Percentiles rank a stretch among this genome's conserved stretches.
Conservation (phyloP, 2,797 vertebrate species). For the Neoniphon sammara region DNA sequence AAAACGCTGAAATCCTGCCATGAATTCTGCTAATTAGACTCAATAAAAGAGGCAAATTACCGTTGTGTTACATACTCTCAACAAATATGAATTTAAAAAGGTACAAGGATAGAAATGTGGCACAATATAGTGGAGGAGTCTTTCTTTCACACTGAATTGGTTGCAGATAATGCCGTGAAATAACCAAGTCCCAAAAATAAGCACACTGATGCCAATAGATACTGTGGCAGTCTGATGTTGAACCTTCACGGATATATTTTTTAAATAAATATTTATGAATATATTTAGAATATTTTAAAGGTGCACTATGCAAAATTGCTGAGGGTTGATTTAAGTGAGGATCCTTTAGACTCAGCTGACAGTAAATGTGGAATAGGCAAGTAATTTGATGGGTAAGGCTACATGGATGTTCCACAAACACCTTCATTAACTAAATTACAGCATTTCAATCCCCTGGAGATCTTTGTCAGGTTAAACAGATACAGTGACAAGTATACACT, state of each 20-base stretch:
- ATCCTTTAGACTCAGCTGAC: no score
- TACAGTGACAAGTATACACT: no score
- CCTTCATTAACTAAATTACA: no score
- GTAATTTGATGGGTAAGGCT: no score
- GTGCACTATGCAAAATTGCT: no score
- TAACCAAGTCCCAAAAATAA: not conserved
- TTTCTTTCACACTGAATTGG: no score
- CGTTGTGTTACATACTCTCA: not conserved
- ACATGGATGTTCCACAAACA: no score
- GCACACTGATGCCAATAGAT: not conserved
- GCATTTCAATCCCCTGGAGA: no score
- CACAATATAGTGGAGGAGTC: not conserved
- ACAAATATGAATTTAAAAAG: not conserved
- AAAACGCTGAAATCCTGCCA: not conserved
- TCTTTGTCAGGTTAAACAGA: no score
- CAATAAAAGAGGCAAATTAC: constrained; percentile 14
- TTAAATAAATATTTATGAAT: no score
- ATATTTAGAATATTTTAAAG: not conserved
- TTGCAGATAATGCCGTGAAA: constrained; percentile 6
- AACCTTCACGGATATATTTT: not conserved
- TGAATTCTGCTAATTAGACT: constrained; percentile 35
- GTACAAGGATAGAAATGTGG: not conserved
- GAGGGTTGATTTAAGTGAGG: no score
- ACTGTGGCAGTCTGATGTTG: not conserved
- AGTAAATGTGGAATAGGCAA: no score